Evolutionary conservation across 2,113 vertebrate genomes (phyloP).

Genomic region (Chaetorhynchus papuensis): DNA sequence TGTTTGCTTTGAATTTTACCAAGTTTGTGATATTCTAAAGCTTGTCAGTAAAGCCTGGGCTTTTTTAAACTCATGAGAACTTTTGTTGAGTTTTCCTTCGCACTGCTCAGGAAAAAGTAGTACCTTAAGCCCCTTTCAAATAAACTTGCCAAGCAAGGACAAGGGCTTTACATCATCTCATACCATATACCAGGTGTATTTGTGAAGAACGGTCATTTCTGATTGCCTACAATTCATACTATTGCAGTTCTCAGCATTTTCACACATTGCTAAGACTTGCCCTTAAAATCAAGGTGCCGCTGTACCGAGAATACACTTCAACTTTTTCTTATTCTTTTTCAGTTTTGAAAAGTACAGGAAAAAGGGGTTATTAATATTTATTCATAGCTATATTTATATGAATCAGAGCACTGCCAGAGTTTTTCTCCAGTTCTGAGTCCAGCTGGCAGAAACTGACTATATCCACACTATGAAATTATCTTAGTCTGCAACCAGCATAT

Average conservation of each 20-base stretch:
- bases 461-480: neutral
- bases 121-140: neutral
- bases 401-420: neutral
- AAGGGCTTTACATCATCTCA: neutral
- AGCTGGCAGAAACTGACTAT: constrained; percentile 16
- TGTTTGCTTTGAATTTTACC: neutral
- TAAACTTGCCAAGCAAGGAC: neutral
- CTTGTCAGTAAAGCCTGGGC: neutral
- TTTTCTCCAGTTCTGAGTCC: neutral
- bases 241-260: neutral
- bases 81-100: neutral
- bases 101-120: neutral
- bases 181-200: neutral
- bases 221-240: neutral
- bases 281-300: neutral
- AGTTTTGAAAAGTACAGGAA: neutral
- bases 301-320: neutral
- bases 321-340: neutral
- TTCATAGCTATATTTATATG: neutral
- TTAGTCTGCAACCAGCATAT: neutral
- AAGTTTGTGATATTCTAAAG: neutral
- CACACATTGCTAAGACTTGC: neutral
- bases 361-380: neutral
- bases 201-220: neutral
- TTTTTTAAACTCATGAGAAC: neutral